These are phyloP conservation scores for Aulostomus chinensis DNA, from an alignment of 2,797 vertebrate species.

Conservation along the genomic window DNA sequence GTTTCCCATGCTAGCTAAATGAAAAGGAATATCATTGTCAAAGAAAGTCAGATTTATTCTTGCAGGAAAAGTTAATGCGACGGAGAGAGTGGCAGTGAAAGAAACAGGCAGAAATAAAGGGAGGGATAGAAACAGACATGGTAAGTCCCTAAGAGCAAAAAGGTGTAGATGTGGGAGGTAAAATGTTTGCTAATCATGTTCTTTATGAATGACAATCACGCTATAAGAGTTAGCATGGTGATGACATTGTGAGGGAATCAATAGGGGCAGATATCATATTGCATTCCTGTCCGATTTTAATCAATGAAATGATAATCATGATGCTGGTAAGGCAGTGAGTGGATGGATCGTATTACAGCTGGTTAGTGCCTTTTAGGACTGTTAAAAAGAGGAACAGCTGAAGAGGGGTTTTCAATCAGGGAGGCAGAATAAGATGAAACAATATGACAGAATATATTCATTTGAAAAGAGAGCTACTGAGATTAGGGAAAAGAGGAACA, in stretches of 20 bases:
- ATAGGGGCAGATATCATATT: background rate
- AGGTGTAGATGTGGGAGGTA: background rate
- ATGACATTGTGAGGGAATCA: constrained; percentile 2
- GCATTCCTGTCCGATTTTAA: constrained; percentile 22
- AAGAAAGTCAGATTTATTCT: constrained; percentile 54
- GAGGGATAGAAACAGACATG: constrained; percentile 5
- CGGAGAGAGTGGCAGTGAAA: constrained; percentile 14
- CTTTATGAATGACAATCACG: constrained; percentile 3
- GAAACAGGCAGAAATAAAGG: constrained; percentile 14
- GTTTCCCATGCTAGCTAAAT: constrained; percentile 79
- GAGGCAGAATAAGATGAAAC: constrained; percentile 20
- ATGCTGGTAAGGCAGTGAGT: constrained; percentile 20
- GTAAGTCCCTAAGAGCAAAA: background rate
- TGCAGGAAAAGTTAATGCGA: constrained; percentile 33
- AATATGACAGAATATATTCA: constrained; percentile 37
- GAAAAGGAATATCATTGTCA: constrained; percentile 54
- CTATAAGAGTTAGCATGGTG: background rate
- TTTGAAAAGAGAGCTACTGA: constrained; percentile 23
- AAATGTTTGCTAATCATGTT: background rate
- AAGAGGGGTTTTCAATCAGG: constrained; percentile 16
- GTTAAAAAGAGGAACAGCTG: constrained; percentile 25
- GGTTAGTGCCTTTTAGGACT: constrained; percentile 38
- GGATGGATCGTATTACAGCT: constrained; percentile 28
- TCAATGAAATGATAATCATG: constrained; percentile 29
- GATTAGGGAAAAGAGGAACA: constrained; percentile 42